Conservation (phyloP, 1,140 invertebrate genomes). For the Marisa cornuarietis region DNA sequence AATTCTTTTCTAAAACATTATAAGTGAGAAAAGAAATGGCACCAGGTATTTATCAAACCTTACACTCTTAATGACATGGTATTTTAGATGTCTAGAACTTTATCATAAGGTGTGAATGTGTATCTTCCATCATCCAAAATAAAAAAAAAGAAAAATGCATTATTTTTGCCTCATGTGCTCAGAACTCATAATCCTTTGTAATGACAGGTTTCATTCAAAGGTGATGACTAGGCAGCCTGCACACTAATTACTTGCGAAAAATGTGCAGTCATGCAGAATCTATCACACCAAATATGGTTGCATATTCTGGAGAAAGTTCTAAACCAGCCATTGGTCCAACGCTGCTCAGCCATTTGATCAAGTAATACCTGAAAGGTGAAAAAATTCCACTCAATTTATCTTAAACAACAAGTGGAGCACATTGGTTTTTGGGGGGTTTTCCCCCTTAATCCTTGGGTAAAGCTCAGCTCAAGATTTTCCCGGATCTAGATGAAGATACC, state of each 20-base stretch:
- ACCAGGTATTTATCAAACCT: no score
- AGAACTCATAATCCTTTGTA: no score
- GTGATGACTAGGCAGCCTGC: neutral
- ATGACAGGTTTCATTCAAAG: neutral
- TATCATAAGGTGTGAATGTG: no score
- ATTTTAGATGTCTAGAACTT: no score
- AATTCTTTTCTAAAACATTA: no score
- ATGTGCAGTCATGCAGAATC: neutral
- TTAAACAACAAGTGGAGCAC: neutral
- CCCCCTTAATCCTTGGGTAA: neutral
- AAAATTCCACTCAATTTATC: neutral
- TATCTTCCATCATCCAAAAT: no score
- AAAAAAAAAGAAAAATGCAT: no score
- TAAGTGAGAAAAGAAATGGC: no score
- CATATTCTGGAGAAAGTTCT: conserved; percentile 45
- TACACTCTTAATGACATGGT: no score
- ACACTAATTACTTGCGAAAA: neutral
- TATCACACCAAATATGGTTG: neutral
- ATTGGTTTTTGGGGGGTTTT: neutral
- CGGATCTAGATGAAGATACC: neutral
- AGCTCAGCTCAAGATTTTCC: neutral
- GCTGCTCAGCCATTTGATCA: conserved; percentile 56
- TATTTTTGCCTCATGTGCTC: no score
- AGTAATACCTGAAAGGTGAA: conserved; percentile 48
- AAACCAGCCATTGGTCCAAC: conserved; percentile 60